These are phyloP conservation scores for Meandrusa payeni DNA, from an alignment of 2,888 invertebrate genomes.

Conservation along the genomic window DNA sequence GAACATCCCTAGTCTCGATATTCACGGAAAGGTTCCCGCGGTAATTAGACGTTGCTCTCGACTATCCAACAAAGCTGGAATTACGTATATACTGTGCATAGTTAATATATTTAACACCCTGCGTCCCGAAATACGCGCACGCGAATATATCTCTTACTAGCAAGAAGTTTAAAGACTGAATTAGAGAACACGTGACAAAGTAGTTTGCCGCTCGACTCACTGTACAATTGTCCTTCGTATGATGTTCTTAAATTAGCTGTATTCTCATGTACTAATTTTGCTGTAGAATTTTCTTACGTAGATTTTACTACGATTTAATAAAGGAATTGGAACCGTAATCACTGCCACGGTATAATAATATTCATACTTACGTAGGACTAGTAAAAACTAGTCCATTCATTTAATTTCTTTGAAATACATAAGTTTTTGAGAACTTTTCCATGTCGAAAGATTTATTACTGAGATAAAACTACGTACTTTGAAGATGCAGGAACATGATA, in stretches of 20 bases:
- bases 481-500: too few species aligned
- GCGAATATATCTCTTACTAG: slow-evolving; percentile 5
- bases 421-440: too few species aligned
- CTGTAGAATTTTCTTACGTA: slow-evolving; percentile 18
- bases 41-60: slow-evolving; percentile 22
- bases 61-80: slow-evolving; percentile 21
- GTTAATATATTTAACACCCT: slow-evolving; percentile 5
- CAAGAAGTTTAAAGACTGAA: background rate
- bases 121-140: slow-evolving; percentile 5
- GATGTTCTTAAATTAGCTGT: background rate
- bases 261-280: background rate
- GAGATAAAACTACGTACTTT: too few species aligned
- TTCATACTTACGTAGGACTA: too few species aligned
- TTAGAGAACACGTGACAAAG: background rate
- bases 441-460: too few species aligned
- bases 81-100: slow-evolving; percentile 16
- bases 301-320: slow-evolving; percentile 22
- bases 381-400: too few species aligned
- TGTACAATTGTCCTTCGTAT: background rate
- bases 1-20: slow-evolving; percentile 15
- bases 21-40: slow-evolving; percentile 22
- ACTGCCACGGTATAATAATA: too few species aligned
- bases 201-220: slow-evolving; percentile 6
- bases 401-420: too few species aligned
- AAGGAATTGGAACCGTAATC: slow-evolving; percentile 18